Evolutionary conservation across 2,888 invertebrate genomes (phyloP), one percentile per base, ranked within the genome.

Genomic region (Arrhopalites spinosus): DNA sequence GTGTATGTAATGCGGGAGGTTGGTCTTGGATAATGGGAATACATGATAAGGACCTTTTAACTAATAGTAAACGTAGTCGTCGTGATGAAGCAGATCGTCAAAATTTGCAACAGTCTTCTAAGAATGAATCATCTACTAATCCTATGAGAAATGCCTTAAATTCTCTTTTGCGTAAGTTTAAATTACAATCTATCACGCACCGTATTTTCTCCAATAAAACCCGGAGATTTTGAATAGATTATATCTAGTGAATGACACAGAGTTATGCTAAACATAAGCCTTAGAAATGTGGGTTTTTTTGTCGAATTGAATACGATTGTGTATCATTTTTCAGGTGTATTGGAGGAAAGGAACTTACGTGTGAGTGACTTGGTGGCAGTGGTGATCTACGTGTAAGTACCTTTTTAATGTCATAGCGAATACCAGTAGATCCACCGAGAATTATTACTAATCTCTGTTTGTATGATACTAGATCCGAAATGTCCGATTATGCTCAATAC

Each of bases 21-120:
- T 95, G 94, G 94, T 89, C 91, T 85, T 94, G 93, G 90, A 90
- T 94, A 73, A 91, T 93, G 25, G 93, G 93, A 50, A 89, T 94
- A 75, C 90, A 91, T 78, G 93, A 94, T 27, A 89, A 89, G 83
- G 90, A 91, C 72, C 84, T 87, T 17, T 13, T 50, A 27, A 50
- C 36, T 45, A 43, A 25, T 36, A 53, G 59, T 27, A 68, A 69
- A 27, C 23, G 25, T 59, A 23, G 27, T 59, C 23, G 59, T 23
- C 25, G 25, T 27, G 59, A 59, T 27, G 59, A 25, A 88, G 90
- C 43, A 36, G n/a, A 72, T 11, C 20, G 27, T 23, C 15, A 75
- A 86, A 88, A 78, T n/a, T n/a, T n/a, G 92, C 93, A 20, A 91
- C 92, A 29, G 23, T 17, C 15, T 20, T 36, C 36, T 7, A 73